Base-by-base conservation (phyloP, 2,888 invertebrate genomes). In the Mimumesa dahlbomi region DNA sequence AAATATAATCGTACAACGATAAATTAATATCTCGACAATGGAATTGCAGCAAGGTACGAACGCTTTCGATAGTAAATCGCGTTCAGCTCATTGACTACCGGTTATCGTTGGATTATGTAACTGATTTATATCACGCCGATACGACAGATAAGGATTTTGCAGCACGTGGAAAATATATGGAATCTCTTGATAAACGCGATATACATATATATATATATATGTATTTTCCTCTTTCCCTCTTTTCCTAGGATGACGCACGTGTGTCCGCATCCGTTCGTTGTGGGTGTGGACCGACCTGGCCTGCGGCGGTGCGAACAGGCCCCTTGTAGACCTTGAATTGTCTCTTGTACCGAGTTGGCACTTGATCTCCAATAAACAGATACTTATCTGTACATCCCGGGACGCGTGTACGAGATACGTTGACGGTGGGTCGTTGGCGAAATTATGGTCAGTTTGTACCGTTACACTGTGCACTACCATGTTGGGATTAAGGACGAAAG, bases 301-400 rank as follows among this genome's bases (percentile, higher is more conserved):
- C 52, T 42, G 48, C 53, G 61, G 58, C 67, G 53, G 22, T 29
- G 13, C 61, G 64, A 59, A 31, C 76, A 48, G 76, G 73, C 65
- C 75, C 53, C 75, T 78, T 40, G 61, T 52, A 59, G 65, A 69
- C 78, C 78, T 78, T 78, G 77, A 66, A 71, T 73, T 56, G 36
- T 52, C 62, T 58, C 64, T 52, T 48, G 36, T 61, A 46, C 36
- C 31, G 50, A 49, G 42, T 45, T 22, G 45, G 45, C 25, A 57
- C 45, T 50, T 19, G 65, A 69, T 73, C 49, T 49, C 49, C 34
- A 49, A 65, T 59, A 69, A 61, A 56, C 18, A 46, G 18, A 42
- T 4, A 2, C 21, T 63, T 62, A 46, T 46, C 31, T 38, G 2
- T 19, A 43, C 0, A 4, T 50, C n/a, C n/a, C n/a, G n/a, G 46